These are phyloP conservation scores for Agriotes lineatus DNA, from an alignment of 2,888 invertebrate genomes.

Conservation along the genomic window DNA sequence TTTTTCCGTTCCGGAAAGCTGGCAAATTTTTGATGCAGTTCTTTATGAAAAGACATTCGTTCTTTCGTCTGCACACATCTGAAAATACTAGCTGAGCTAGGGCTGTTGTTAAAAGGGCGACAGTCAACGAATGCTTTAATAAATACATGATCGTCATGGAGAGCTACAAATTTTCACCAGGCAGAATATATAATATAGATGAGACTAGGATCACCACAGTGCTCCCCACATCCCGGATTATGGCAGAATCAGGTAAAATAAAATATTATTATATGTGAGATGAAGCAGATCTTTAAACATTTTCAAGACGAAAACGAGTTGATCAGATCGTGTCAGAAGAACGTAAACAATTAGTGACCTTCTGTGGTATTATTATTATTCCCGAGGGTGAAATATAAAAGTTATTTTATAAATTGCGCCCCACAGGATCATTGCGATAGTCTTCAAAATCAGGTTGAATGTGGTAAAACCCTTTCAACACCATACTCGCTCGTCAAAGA, in stretches of 20 bases:
- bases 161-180: slow-evolving; percentile 8
- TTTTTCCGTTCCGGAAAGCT: slow-evolving; percentile 4
- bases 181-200: slow-evolving; percentile 10
- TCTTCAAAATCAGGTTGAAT: slow-evolving; percentile 21
- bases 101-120: slow-evolving; percentile 5
- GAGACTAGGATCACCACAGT: slow-evolving; percentile 16
- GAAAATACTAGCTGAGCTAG: slow-evolving; percentile 16
- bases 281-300: slow-evolving; percentile 8
- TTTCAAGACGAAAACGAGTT: slow-evolving; percentile 39
- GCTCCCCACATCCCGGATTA: slow-evolving; percentile 1
- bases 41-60: slow-evolving; percentile 1
- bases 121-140: neutral
- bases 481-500: neutral
- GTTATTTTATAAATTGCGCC: slow-evolving; percentile 14
- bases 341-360: slow-evolving; percentile 46
- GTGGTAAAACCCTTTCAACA: slow-evolving; percentile 18
- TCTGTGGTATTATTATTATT: slow-evolving; percentile 44
- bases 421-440: slow-evolving; percentile 12
- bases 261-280: neutral
- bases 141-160: slow-evolving; percentile 8
- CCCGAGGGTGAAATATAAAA: slow-evolving; percentile 8
- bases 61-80: neutral
- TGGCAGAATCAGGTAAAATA: slow-evolving; percentile 9
- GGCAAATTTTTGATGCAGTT: slow-evolving; percentile 11
- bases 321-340: slow-evolving; percentile 46